Evolutionary conservation across 2,888 invertebrate genomes (phyloP), one percentile per base, ranked within the genome.

Genomic region (Xylota sylvarum): DNA sequence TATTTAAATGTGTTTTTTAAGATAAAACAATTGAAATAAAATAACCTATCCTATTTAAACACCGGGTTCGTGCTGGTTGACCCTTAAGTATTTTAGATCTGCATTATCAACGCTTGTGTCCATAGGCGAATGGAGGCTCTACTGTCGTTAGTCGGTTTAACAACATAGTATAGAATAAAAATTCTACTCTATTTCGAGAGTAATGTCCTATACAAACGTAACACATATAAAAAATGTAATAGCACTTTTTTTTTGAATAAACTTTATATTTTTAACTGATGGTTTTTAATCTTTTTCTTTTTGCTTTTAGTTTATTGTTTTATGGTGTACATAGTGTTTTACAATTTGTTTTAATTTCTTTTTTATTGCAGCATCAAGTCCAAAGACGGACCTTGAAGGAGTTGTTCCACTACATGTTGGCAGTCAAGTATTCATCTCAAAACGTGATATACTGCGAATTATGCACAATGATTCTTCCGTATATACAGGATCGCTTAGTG

Each of bases 321-420:
- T 5, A 23, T 37, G 12, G n/a, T n/a, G 3, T 52, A n/a, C 30
- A 23, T 2, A 23, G 23, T 55, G 7, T n/a, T 7, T 1, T 58
- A 19, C 35, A 19, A 14, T 35, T 19, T 12, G 9, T 6, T 35
- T 40, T 12, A 60, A 60, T 40, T 23, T 23, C 1, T 23, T 70
- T 74, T 19, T 12, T n/a, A 12, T 50, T 37, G 32, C 64, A 85
- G 70, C 37, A 50, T 46, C 27, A 17, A 80, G 17, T 30, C 1
- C 35, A 50, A 52, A 80, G 65, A 14, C 52, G 14, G 30, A 76
- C 12, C 60, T 62, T 23, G 43, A 89, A 37, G 85, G 85, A 73
- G 80, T 89, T 60, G 91, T 93, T 55, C 92, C 92, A 1, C 74
- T 93, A n/a, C 92, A 90, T 77, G 89, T 89, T 14, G 93, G 92